Evolutionary conservation across 2,797 vertebrate genomes (phyloP).

Genomic region (Pseudomugil gertrudae): DNA sequence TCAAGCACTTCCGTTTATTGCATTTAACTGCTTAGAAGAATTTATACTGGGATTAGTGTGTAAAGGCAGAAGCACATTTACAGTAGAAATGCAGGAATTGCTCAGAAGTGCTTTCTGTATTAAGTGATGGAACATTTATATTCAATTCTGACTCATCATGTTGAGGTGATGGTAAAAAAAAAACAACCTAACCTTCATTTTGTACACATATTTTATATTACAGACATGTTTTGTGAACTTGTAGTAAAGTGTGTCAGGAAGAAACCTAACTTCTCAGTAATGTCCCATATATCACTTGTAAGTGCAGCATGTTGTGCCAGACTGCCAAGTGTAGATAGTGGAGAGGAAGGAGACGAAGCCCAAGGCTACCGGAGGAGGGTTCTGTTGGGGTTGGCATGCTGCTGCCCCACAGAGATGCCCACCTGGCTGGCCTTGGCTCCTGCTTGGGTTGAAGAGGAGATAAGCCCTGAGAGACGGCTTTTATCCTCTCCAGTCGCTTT

Average conservation of each 20-base stretch:
- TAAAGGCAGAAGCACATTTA: background rate
- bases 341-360: slow-evolving; percentile 28
- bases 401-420: slow-evolving; percentile 54
- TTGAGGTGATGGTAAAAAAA: background rate
- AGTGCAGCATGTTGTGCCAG: slow-evolving; percentile 28
- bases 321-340: slow-evolving; percentile 60
- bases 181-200: too few species aligned
- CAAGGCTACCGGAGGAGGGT: slow-evolving; percentile 20
- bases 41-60: background rate
- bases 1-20: background rate
- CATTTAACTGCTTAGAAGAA: background rate
- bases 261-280: slow-evolving; percentile 6
- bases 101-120: background rate
- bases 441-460: slow-evolving; percentile 52
- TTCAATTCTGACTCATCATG: background rate
- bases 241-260: background rate
- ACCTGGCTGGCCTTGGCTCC: slow-evolving; percentile 69
- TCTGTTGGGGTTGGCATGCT: slow-evolving; percentile 39
- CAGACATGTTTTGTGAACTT: background rate
- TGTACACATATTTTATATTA: too few species aligned
- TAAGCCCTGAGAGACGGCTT: slow-evolving; percentile 69
- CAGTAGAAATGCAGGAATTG: background rate
- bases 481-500: slow-evolving; percentile 46
- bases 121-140: background rate
- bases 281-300: slow-evolving; percentile 30